Percentiles rank a stretch among this genome's conserved stretches.
phyloP scores from a whole-genome alignment of 2,113 vertebrate species.

The Caretta caretta region DNA sequence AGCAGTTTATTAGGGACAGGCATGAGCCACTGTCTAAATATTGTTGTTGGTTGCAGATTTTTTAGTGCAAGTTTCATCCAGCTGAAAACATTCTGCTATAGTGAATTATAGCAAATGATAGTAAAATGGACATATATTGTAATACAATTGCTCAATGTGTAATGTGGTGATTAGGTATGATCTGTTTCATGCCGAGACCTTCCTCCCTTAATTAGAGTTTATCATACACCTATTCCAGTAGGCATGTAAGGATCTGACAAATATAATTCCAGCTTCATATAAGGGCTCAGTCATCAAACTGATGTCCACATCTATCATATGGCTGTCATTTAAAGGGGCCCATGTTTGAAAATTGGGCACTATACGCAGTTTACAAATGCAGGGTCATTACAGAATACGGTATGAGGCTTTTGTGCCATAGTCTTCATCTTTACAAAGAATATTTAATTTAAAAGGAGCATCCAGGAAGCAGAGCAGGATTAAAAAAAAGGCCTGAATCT shows the following conservation, averaged over 20 bases:
- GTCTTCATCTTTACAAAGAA: background rate
- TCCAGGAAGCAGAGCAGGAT: background rate
- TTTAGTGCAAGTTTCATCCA: conserved; percentile 27
- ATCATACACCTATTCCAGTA: rapidly evolving
- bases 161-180: background rate
- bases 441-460: background rate
- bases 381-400: rapidly evolving
- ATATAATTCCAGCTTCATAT: background rate
- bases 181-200: background rate
- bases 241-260: background rate
- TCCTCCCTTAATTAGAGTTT: background rate
- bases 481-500: background rate
- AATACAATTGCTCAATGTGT: rapidly evolving
- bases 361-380: background rate
- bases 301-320: background rate
- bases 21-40: conserved; percentile 10
- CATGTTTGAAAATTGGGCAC: background rate
- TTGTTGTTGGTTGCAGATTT: conserved; percentile 2
- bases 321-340: background rate
- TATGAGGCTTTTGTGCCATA: background rate
- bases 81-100: conserved; percentile 30
- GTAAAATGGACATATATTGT: background rate
- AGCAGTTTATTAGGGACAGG: background rate
- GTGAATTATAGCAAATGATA: background rate
- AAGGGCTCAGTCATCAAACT: background rate